A percentile compares a stretch with the other conserved stretches of the same genome.
Evolutionary conservation across 2,888 invertebrate genomes (phyloP).

Genomic region (Drosophila nigricruria): DNA sequence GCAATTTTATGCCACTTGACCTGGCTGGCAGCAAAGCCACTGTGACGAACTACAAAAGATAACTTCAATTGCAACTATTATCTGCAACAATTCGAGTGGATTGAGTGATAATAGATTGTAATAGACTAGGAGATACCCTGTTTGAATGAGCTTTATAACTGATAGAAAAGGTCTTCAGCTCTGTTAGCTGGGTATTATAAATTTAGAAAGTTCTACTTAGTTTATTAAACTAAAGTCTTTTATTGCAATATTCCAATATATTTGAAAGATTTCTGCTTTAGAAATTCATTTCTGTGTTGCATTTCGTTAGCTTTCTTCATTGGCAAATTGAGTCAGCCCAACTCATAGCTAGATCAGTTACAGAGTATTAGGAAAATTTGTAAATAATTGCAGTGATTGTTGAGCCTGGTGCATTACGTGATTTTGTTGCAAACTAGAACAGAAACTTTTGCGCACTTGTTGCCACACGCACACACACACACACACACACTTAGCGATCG

Average conservation of each 20-base stretch:
- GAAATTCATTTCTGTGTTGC: background rate
- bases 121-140: constrained; percentile 4
- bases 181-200: too few species aligned
- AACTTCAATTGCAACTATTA: constrained; percentile 18
- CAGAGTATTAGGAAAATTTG: constrained; percentile 28
- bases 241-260: too few species aligned
- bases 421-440: constrained; percentile 50
- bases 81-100: background rate
- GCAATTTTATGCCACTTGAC: constrained; percentile 19
- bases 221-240: background rate
- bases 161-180: background rate
- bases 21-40: constrained; percentile 5
- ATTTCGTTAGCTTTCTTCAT: background rate
- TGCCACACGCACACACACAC: constrained; percentile 1
- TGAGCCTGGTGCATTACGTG: constrained; percentile 48
- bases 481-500: background rate
- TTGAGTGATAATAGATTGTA: too few species aligned
- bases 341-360: background rate
- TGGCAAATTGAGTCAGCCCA: background rate
- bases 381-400: constrained; percentile 18
- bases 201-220: too few species aligned
- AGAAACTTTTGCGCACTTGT: constrained; percentile 20
- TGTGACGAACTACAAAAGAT: constrained; percentile 20
- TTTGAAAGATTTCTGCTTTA: background rate
- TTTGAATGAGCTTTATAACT: background rate